These are phyloP conservation scores for Agonopterix alstromeriana DNA, from an alignment of 2,888 invertebrate species.

Conservation along the genomic window DNA sequence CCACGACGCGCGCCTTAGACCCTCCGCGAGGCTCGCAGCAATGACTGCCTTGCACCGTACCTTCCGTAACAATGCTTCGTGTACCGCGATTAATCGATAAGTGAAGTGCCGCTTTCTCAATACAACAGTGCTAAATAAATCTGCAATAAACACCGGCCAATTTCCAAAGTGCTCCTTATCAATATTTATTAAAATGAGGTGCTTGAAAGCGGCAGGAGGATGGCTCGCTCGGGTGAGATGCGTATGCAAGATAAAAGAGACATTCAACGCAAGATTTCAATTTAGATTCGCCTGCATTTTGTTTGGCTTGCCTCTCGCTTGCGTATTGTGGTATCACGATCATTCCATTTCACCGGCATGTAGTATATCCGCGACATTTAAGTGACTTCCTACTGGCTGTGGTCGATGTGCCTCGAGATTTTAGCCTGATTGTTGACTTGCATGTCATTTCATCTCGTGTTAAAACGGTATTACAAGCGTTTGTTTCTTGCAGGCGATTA, in stretches of 20 bases:
- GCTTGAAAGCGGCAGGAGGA: slow-evolving; percentile 70
- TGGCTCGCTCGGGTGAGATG: slow-evolving; percentile 73
- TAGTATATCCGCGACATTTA: slow-evolving; percentile 30
- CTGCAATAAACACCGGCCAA: slow-evolving; percentile 37
- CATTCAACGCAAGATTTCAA: slow-evolving; percentile 63
- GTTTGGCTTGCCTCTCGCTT: slow-evolving; percentile 56
- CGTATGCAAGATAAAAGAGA: slow-evolving; percentile 49
- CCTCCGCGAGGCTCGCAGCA: slow-evolving; percentile 63
- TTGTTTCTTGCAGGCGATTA: slow-evolving; percentile 60
- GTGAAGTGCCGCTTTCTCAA: slow-evolving; percentile 59
- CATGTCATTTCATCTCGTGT: slow-evolving; percentile 17
- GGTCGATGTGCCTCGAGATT: slow-evolving; percentile 28
- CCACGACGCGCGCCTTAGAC: slow-evolving; percentile 56
- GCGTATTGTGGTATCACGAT: slow-evolving; percentile 44
- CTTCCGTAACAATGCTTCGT: slow-evolving; percentile 54
- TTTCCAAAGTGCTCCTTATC: slow-evolving; percentile 42
- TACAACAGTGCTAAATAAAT: slow-evolving; percentile 49
- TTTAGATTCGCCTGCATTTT: slow-evolving; percentile 60
- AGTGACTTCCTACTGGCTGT: slow-evolving; percentile 28
- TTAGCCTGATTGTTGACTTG: slow-evolving; percentile 25
- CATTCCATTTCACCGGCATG: slow-evolving; percentile 39
- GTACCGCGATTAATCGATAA: slow-evolving; percentile 64
- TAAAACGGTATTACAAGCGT: slow-evolving; percentile 18
- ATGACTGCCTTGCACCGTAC: slow-evolving; percentile 52
- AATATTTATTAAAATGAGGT: slow-evolving; percentile 65